phyloP scores from a whole-genome alignment of 2,113 vertebrate species.

The Rattus rattus region DNA sequence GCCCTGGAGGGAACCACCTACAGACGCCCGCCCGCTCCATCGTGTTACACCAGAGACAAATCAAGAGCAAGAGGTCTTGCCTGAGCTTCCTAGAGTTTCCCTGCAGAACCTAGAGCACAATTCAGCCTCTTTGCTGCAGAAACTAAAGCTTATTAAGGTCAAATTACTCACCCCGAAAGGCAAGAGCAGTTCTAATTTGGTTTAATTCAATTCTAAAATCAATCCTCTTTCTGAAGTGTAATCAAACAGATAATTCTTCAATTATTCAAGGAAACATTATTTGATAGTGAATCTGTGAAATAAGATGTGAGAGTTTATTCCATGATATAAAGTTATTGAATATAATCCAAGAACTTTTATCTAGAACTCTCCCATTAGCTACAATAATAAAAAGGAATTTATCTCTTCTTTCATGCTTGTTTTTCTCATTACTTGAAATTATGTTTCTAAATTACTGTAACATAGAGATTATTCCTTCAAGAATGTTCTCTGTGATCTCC shows the following conservation, averaged over 20 bases:
- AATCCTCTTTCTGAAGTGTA: conserved; percentile 47
- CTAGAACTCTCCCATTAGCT: not conserved
- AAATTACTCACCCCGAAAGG: conserved; percentile 9
- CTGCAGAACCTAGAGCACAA: not conserved
- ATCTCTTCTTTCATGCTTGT: conserved; percentile 5
- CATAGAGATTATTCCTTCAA: conserved; percentile 38
- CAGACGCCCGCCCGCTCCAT: not conserved
- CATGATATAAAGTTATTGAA: not conserved
- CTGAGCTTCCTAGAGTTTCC: not conserved
- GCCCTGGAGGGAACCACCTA: not conserved
- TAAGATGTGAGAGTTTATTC: not conserved
- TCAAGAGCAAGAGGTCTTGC: not conserved
- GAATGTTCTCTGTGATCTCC: not conserved
- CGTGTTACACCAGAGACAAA: not conserved
- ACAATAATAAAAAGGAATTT: conserved; percentile 25
- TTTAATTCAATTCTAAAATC: conserved; percentile 35
- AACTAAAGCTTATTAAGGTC: not conserved
- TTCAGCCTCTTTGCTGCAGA: not conserved
- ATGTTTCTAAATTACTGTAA: conserved; percentile 14
- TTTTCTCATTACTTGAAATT: conserved; percentile 46
- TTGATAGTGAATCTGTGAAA: conserved; percentile 37
- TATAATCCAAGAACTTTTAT: conserved; percentile 19
- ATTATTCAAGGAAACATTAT: conserved; percentile 38
- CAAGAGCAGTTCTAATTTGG: conserved; percentile 16
- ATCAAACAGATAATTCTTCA: conserved; percentile 44